Evolutionary conservation across 1,140 invertebrate species (phyloP), one percentile per base, ranked within the genome.

Genomic region (Harlomillsia oculata): DNA sequence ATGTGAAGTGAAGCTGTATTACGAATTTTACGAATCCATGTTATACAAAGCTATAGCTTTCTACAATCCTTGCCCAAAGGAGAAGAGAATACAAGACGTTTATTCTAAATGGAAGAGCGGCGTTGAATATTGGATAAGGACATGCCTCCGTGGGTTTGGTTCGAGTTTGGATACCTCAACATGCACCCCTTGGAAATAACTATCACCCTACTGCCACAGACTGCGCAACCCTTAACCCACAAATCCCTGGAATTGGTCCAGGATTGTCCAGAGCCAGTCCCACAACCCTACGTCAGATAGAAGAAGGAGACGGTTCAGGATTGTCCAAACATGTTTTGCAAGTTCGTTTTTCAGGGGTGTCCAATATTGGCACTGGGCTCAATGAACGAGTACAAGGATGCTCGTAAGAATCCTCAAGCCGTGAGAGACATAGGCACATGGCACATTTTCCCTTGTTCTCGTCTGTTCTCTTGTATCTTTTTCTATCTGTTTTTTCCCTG

Each of bases 311-410:
- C n/a, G n/a, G n/a, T n/a, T 32, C 16, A 48, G 45, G 45, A 30
- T 13, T 48, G 45, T 32, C 14, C 45, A 48, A 48, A 48, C 45
- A n/a, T n/a, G 30, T 23, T 4, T 8, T 41, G 28, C 48, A 37
- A 9, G 26, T 37, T 21, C 36, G 28, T 25, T 56, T 50, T 50
- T 41, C 45, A 55, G 20, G 40, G 44, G 46, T 46, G 54, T 29
- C 32, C 54, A 59, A 52, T 37, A 26, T 28, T 25, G 14, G n/a
- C 43, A 18, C 21, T 50, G 56, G 53, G 57, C 62, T 60, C 62
- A 60, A 56, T 60, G 53, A 60, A 60, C 53, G 58, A n/a, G 37
- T 44, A 39, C 60, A 65, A 62, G 61, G 60, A 53, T 56, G 57
- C 28, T 48, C 45, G 40, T 56, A 65, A 62, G 61, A 56, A 53